A percentile compares a stretch with the other conserved stretches of the same genome.
Evolutionary conservation across 2,888 invertebrate genomes (phyloP).

Genomic region (Tupiocoris notatus): DNA sequence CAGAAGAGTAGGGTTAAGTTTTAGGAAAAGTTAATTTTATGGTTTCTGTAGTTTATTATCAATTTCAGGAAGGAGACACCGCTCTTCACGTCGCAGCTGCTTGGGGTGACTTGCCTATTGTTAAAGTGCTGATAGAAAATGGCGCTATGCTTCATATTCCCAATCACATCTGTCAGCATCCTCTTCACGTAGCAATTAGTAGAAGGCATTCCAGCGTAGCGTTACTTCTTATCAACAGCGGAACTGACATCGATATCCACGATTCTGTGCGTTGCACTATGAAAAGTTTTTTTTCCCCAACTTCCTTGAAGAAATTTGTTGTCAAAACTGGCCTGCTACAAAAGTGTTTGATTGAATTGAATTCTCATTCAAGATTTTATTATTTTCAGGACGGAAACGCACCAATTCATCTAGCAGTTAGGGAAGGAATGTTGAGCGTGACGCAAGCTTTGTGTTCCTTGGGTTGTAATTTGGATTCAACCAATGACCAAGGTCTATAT

Average conservation of each 20-base stretch:
- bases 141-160: slow-evolving; percentile 57
- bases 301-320: not conserved
- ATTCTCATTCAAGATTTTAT: no score
- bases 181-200: slow-evolving; percentile 63
- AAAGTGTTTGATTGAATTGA: no score
- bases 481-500: slow-evolving; percentile 62
- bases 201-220: slow-evolving; percentile 61
- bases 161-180: slow-evolving; percentile 59
- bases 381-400: slow-evolving; percentile 63
- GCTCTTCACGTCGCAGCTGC: slow-evolving; percentile 62
- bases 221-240: slow-evolving; percentile 60
- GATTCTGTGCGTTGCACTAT: slow-evolving; percentile 55
- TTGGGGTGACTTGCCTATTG: slow-evolving; percentile 49
- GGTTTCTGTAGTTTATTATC: not conserved
- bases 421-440: slow-evolving; percentile 59
- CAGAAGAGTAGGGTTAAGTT: no score
- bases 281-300: slow-evolving; percentile 4
- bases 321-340: not conserved
- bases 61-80: slow-evolving; percentile 60
- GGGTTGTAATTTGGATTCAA: slow-evolving; percentile 63
- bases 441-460: slow-evolving; percentile 62
- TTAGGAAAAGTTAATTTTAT: no score
- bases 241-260: slow-evolving; percentile 59
- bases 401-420: slow-evolving; percentile 62
- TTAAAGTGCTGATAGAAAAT: slow-evolving; percentile 49